Evolutionary conservation across 2,797 vertebrate species (phyloP), one percentile per base, ranked within the genome.

Genomic region (Tachyglossus aculeatus): DNA sequence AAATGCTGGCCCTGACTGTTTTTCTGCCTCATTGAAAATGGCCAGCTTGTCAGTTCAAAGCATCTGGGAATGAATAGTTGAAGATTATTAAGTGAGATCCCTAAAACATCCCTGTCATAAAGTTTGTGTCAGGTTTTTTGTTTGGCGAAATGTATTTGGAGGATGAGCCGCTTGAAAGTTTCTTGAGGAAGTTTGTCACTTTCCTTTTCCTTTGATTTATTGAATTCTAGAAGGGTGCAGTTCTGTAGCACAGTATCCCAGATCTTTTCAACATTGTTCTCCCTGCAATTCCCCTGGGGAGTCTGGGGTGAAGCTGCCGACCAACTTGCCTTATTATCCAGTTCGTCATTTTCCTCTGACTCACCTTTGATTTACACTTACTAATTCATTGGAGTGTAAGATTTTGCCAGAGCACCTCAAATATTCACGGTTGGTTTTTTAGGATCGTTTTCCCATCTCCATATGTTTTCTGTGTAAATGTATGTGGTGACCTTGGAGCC

Each of bases 381-480:
- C 86, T 80, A 82, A 62, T 75, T 83, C 43, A 37, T 78, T 60
- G 54, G 70, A 72, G 74, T 55, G 47, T 66, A 77, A 74, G 58
- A 66, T 51, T 68, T 41, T 76, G 29, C 37, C 52, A 72, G 84
- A 90, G 85, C 69, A 86, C 68, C 78, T 87, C 71, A 68, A 83
- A 62, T 84, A 55, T 77, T 55, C 67, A 64, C n/a, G n/a, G n/a
- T 66, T 82, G 85, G 37, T 59, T 58, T 67, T 63, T 71, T 63
- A 64, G 44, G 71, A 81, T 45, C 19, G 33, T 71, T 90, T 86
- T 84, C 80, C 64, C 52, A 48, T 54, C 78, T 45, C 79, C 92
- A 93, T 93, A 88, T 93, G 92, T 92, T 93, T 92, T 86, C 89
- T 83, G 81, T 90, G 91, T 89, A 88, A 82, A 83, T 80, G 82